Conservation (phyloP, 2,113 vertebrate genomes). For the Cyanoramphus novaezelandiae region DNA sequence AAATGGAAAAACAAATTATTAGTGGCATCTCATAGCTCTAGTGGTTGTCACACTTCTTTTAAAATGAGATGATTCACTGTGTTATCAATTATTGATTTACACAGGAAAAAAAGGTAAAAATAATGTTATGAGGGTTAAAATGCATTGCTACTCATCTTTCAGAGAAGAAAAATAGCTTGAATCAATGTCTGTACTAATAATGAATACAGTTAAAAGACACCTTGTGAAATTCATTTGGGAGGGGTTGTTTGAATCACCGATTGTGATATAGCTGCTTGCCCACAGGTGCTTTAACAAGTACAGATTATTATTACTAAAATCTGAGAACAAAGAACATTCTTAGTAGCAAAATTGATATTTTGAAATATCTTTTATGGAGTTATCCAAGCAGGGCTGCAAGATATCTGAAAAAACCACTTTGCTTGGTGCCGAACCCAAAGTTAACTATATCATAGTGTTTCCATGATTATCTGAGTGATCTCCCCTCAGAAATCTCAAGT, state of each 20-base stretch:
- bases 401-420: neutral
- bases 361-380: neutral
- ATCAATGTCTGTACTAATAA: neutral
- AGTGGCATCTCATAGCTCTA: neutral
- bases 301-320: neutral
- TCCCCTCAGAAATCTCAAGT: neutral
- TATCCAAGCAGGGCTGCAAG: neutral
- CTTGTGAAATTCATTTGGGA: neutral
- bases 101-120: neutral
- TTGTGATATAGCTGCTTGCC: neutral
- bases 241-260: neutral
- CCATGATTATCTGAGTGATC: neutral
- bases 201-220: neutral
- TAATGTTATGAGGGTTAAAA: neutral
- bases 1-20: neutral
- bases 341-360: neutral
- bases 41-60: neutral
- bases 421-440: neutral
- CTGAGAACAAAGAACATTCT: neutral
- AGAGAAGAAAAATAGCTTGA: neutral
- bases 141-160: neutral
- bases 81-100: neutral
- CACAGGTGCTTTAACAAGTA: neutral
- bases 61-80: neutral
- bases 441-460: neutral